Conservation (phyloP, 2,113 vertebrate genomes). For the Hepsetus odoe region DNA sequence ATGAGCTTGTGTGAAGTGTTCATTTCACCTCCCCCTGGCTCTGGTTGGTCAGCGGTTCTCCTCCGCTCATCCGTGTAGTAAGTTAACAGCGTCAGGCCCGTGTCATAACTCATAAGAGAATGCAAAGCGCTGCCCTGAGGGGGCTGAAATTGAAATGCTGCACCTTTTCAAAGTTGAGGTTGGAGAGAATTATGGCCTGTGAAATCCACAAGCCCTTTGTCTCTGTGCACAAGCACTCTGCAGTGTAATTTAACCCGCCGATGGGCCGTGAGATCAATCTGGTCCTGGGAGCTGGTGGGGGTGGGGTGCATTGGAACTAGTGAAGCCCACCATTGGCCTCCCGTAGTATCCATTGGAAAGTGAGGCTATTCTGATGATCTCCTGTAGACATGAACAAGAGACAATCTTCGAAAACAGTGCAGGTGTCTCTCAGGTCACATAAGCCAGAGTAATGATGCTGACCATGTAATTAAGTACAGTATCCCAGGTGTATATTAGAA, state of each 20-base stretch:
- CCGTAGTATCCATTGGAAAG: constrained; percentile 54
- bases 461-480: constrained; percentile 45
- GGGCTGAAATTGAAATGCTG: constrained; percentile 69
- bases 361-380: constrained; percentile 64
- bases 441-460: not conserved
- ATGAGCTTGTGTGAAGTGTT: constrained; percentile 6
- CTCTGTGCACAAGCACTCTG: constrained; percentile 59
- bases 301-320: constrained; percentile 18
- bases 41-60: constrained; percentile 61
- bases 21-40: constrained; percentile 35
- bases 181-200: constrained; percentile 69
- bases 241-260: constrained; percentile 69
- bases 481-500: constrained; percentile 41
- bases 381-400: constrained; percentile 43
- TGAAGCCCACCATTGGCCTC: constrained; percentile 48
- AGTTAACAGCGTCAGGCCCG: constrained; percentile 64
- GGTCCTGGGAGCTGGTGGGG: constrained; percentile 39
- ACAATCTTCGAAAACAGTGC: constrained; percentile 22
- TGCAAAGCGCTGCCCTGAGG: constrained; percentile 46
- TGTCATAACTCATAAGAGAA: constrained; percentile 70
- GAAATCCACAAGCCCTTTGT: constrained; percentile 61
- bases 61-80: constrained; percentile 58
- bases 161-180: constrained; percentile 67
- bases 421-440: constrained; percentile 25
- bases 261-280: constrained; percentile 70